Evolutionary conservation across 2,888 invertebrate species (phyloP), one percentile per base, ranked within the genome.

Genomic region (Aporophyla lueneburgensis): DNA sequence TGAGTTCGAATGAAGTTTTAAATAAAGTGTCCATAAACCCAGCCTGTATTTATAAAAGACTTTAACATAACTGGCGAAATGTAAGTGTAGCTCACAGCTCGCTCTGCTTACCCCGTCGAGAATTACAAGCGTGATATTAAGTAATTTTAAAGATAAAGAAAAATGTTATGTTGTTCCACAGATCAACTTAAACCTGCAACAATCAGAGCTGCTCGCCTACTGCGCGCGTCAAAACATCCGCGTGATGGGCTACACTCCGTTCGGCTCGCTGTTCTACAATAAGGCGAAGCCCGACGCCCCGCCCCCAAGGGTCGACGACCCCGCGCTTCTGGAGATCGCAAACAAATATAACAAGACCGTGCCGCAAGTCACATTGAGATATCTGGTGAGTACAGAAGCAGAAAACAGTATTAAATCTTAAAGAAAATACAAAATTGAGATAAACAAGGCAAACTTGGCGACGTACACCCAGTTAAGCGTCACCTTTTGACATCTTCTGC

Each of bases 211-310:
- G 43, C 97, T 97, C 0, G 93, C 97, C 1, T 98, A 97, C 90
- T 98, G 98, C 92, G 97, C 97, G 71, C 92, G 97, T 12, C 96
- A 97, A 58, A 96, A 95, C 66, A 97, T 99, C 63, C 93, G 95
- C 0, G 93, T 99, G 84, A 97, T 97, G 91, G 98, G 96, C 0
- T 99, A 98, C 93, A 97, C 98, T 56, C 98, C 98, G 0, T 96
- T 99, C 76, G 98, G 98, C 5, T 94, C 95, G 0, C 87, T 96
- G 58, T 93, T 95, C 87, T 90, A 91, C 68, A 81, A 24, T 24
- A 97, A 97, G 51, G 97, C 97, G 0, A 94, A 94, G 12, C 88
- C 91, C 0, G 95, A 96, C 71, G 94, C 97, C 7, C 97, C 97
- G 0, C 92, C 95, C 12, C 97, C 97, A 0, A 93, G 97, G 0